Conservation (phyloP, 2,113 vertebrate species). For the Argyrosomus japonicus region DNA sequence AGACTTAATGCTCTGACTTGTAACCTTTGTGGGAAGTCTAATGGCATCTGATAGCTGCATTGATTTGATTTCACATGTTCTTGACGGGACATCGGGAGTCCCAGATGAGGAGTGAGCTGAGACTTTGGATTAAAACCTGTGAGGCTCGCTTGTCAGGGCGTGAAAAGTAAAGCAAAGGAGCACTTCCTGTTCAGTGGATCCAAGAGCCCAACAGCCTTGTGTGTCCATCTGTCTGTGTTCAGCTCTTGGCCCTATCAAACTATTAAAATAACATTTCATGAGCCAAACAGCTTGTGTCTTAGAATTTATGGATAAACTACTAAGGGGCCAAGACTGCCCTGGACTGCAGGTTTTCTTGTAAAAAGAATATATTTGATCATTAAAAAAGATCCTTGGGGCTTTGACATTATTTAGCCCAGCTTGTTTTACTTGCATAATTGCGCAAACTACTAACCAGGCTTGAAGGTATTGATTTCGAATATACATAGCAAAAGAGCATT, state of each 20-base stretch:
- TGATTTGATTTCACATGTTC: constrained; percentile 16
- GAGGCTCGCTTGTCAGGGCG: background rate
- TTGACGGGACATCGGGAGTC: background rate
- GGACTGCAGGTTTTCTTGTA: background rate
- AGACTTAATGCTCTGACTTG: background rate
- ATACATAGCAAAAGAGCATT: background rate
- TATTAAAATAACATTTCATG: constrained; percentile 23
- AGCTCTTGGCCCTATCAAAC: background rate
- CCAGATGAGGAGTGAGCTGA: constrained; percentile 5
- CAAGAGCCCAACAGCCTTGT: constrained; percentile 7
- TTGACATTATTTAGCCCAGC: background rate
- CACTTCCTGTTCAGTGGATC: constrained; percentile 12
- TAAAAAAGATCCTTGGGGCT: background rate
- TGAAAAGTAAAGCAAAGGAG: constrained; percentile 23
- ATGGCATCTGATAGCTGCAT: background rate
- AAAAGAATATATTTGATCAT: background rate
- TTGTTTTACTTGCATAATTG: background rate
- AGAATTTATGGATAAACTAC: constrained; percentile 5
- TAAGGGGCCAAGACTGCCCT: too few species aligned
- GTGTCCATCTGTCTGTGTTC: constrained; percentile 26
- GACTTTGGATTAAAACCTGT: constrained; percentile 20
- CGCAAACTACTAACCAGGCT: background rate
- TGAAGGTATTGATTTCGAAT: background rate
- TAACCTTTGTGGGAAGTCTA: constrained; percentile 4
- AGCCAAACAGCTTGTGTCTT: constrained; percentile 10